Percentiles rank a stretch among this genome's conserved stretches.
Evolutionary conservation across 2,113 vertebrate genomes (phyloP).

Genomic region (Marcusenius ussheri): DNA sequence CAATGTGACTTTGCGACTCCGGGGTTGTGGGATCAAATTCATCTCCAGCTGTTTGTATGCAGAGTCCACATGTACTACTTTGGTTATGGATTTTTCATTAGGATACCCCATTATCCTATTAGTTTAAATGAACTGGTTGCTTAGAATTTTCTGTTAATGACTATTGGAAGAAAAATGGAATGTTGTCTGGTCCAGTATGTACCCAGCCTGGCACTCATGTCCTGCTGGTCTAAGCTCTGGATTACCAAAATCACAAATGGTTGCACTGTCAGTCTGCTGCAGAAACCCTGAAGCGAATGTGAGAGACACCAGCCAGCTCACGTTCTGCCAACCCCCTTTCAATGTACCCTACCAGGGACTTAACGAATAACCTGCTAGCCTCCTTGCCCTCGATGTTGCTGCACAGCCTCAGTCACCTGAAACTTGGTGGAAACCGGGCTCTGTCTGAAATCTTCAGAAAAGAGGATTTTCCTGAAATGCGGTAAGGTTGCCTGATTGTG

Average conservation of each 20-base stretch:
- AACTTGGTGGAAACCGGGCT: conserved; percentile 77
- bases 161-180: neutral
- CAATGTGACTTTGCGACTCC: neutral
- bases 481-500: conserved; percentile 54
- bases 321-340: neutral
- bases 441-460: conserved; percentile 74
- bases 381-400: conserved; percentile 71
- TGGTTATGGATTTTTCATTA: neutral
- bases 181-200: neutral
- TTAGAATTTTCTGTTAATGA: neutral
- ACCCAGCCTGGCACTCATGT: neutral
- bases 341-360: conserved; percentile 60
- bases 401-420: conserved; percentile 77
- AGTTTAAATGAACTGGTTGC: neutral
- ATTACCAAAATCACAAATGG: neutral
- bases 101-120: neutral
- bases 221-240: neutral
- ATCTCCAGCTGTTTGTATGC: neutral
- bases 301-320: neutral
- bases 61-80: neutral
- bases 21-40: neutral
- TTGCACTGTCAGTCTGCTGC: neutral
- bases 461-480: conserved; percentile 81
- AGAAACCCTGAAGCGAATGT: neutral
- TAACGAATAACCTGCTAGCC: conserved; percentile 75